Evolutionary conservation across 2,113 vertebrate genomes (phyloP), one percentile per base, ranked within the genome.

Genomic region (Bubo blakistoni): DNA sequence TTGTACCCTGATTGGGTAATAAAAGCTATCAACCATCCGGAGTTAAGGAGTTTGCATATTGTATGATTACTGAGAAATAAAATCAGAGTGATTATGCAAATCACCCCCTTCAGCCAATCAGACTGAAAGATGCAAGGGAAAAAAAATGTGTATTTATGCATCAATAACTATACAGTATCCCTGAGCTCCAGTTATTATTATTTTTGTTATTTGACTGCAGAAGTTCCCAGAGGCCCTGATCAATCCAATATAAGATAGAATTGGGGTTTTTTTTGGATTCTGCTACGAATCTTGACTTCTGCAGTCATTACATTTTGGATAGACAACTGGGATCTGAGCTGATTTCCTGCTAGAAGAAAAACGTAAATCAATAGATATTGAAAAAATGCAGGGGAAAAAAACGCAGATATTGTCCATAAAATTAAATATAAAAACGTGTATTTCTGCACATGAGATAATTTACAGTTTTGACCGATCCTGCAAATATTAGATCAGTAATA

Each of bases 1-100:
- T 9, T 44, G 72, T 51, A 40, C 40, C 76, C 86, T 71, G 86
- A 85, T 6, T 55, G 93, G 88, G 70, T 26, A 79, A 90, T 74
- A 94, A 94, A 96, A 90, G 29, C 76, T 44, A 49, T 52, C 88
- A 59, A 8, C 80, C 86, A 67, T 59, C 88, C 36, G 0, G 71
- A 96, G 57, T 77, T 36, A 59, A 59, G 67, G 67, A 71, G 36
- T 29, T 87, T 51, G 72, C 55, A 49, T 52, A 19, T 30, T 55
- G 54, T 61, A 61, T 69, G 58, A 83, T 95, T 70, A 71, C 27
- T 38, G 89, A 69, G 70, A 92, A 94, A 94, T 86, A 81, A 95
- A 95, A 94, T 58, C 42, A 3, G 66, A 10, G n/a, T 4, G 51
- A 55, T 78, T 83, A 47, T 80, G 83, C 65, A 79, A 76, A 94